Evolutionary conservation across 2,113 vertebrate species (phyloP).

Genomic region (Brienomyrus brachyistius): DNA sequence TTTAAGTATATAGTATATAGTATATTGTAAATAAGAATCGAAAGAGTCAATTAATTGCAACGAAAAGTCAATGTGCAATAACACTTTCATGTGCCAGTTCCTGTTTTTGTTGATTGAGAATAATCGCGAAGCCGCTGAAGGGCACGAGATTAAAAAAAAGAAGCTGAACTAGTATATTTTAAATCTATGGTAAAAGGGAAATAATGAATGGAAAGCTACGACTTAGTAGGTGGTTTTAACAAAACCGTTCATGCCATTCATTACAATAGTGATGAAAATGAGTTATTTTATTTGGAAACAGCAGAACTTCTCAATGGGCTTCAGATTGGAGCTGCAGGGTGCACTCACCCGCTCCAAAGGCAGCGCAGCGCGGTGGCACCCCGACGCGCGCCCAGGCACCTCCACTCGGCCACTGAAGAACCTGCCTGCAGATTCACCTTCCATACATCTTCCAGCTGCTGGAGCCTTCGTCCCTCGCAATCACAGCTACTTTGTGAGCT

Average conservation of each 20-base stretch:
- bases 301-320: background rate
- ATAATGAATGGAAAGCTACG: background rate
- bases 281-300: background rate
- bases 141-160: background rate
- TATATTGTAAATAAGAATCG: background rate
- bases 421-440: background rate
- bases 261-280: background rate
- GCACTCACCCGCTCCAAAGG: no score
- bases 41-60: background rate
- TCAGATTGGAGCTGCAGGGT: background rate
- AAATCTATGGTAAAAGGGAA: background rate
- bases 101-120: background rate
- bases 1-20: background rate
- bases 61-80: background rate
- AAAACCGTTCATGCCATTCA: background rate
- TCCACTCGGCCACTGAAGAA: no score
- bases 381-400: background rate
- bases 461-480: background rate
- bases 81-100: background rate
- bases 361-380: background rate
- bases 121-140: background rate
- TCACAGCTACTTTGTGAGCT: background rate
- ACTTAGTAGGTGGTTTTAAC: background rate
- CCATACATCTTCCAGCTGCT: background rate
- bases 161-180: background rate